Evolutionary conservation across 2,797 vertebrate genomes (phyloP), one percentile per base, ranked within the genome.

Genomic region (Crax fasciolata): DNA sequence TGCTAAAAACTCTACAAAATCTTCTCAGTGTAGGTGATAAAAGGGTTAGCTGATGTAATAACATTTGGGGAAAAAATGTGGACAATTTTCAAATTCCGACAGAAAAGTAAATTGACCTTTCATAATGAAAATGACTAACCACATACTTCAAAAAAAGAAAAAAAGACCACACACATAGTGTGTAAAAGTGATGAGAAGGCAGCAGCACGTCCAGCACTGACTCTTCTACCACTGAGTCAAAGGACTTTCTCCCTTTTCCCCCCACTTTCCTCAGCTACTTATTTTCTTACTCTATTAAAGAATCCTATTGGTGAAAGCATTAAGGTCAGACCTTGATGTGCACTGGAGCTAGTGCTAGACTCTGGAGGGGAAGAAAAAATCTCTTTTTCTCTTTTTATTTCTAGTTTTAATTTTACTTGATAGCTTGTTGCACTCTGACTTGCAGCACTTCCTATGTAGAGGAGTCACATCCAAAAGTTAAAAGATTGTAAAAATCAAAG

Each of bases 31-130:
- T 43, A 89, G 93, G 84, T 76, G 89, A 94, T 79, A 90, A 93
- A 89, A 97, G 91, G 51, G 80, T 90, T 94, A 93, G 92, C 58
- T 90, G 10, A 91, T 94, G 78, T 96, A 95, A 96, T 96, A 86
- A 93, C 94, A 94, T 96, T 91, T 92, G 74, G 68, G 57, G 78
- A 89, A 67, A 96, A 93, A 82, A 84, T 54, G 95, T 94, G 90
- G 96, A 87, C 96, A 96, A 92, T 74, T 67, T 89, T 82, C 78
- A 90, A 90, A 96, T 84, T 96, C 92, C 84, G 87, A 59, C 30
- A 96, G 91, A 97, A 97, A 67, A 82, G 89, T 39, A 95, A 97
- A 78, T 67, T 96, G 90, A 86, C 94, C 84, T 97, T 96, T 95
- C 84, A 58, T 79, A 89, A 96, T 65, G 68, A 92, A 96, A 96